A percentile compares a stretch with the other conserved stretches of the same genome.
Evolutionary conservation across 2,797 vertebrate species (phyloP).

Genomic region (Cynodonichthys magdalenae): DNA sequence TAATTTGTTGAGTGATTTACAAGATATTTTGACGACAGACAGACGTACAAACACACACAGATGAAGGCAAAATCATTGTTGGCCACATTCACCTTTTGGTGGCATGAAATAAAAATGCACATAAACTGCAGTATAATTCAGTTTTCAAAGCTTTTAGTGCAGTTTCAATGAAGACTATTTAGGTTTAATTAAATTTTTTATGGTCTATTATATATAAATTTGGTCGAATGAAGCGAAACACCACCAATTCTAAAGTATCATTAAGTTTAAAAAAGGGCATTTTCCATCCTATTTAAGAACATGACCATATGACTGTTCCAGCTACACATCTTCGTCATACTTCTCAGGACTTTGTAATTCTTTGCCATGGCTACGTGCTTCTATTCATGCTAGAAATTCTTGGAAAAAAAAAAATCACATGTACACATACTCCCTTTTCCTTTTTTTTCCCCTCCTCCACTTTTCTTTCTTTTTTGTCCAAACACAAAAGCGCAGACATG

Average conservation of each 20-base stretch:
- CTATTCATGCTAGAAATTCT: slow-evolving; percentile 75
- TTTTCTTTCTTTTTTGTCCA: slow-evolving; percentile 39
- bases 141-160: slow-evolving; percentile 19
- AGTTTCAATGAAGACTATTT: slow-evolving; percentile 12
- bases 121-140: slow-evolving; percentile 1
- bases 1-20: too few species aligned
- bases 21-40: too few species aligned
- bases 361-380: slow-evolving; percentile 58
- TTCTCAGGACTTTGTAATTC: slow-evolving; percentile 55
- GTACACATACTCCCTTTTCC: slow-evolving; percentile 65
- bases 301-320: slow-evolving; percentile 66
- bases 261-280: slow-evolving; percentile 54
- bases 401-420: slow-evolving; percentile 72
- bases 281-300: slow-evolving; percentile 53
- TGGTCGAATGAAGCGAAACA: slow-evolving; percentile 42
- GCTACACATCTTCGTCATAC: slow-evolving; percentile 60
- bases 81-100: neutral
- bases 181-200: slow-evolving; percentile 34
- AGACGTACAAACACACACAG: too few species aligned
- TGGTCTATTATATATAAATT: slow-evolving; percentile 29
- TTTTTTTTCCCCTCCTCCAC: slow-evolving; percentile 34
- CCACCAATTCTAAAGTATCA: slow-evolving; percentile 37
- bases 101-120: neutral
- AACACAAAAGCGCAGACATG: slow-evolving; percentile 58
- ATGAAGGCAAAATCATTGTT: too few species aligned